These are phyloP conservation scores for Bombus superbus DNA, from an alignment of 1,140 invertebrate species.

Conservation along the genomic window DNA sequence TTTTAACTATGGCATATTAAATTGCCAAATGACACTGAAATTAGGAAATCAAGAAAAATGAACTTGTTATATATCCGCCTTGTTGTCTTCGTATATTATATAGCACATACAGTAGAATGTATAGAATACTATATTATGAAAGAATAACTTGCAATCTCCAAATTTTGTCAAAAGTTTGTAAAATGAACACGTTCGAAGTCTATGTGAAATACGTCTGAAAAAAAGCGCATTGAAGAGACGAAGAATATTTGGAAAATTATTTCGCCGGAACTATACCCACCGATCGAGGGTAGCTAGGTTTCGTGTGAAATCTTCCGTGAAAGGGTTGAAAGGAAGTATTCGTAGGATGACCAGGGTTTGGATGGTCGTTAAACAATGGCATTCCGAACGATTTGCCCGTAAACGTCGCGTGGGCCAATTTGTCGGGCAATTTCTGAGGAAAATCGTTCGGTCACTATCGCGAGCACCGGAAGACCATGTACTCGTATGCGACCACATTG, in stretches of 20 bases:
- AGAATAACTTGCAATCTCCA: too few species aligned
- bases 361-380: constrained; percentile 79
- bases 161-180: too few species aligned
- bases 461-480: constrained; percentile 1
- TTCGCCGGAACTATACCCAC: constrained; percentile 31
- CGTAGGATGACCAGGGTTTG: constrained; percentile 76
- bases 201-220: too few species aligned
- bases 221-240: background rate
- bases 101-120: too few species aligned
- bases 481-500: constrained; percentile 45
- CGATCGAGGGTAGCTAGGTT: constrained; percentile 8
- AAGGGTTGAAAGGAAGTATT: constrained; percentile 73
- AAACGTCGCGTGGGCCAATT: constrained; percentile 77
- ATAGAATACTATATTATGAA: too few species aligned
- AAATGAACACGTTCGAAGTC: background rate
- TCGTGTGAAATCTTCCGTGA: constrained; percentile 71
- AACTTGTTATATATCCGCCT: too few species aligned
- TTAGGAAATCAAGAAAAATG: too few species aligned
- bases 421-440: constrained; percentile 80
- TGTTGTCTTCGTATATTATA: too few species aligned
- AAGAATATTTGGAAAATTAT: constrained; percentile 32
- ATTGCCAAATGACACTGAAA: background rate
- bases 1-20: too few species aligned
- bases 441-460: constrained; percentile 78
- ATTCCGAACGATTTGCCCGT: constrained; percentile 80